Conservation (phyloP, 64 coral and sea anemone species). For the Acropora yongei region DNA sequence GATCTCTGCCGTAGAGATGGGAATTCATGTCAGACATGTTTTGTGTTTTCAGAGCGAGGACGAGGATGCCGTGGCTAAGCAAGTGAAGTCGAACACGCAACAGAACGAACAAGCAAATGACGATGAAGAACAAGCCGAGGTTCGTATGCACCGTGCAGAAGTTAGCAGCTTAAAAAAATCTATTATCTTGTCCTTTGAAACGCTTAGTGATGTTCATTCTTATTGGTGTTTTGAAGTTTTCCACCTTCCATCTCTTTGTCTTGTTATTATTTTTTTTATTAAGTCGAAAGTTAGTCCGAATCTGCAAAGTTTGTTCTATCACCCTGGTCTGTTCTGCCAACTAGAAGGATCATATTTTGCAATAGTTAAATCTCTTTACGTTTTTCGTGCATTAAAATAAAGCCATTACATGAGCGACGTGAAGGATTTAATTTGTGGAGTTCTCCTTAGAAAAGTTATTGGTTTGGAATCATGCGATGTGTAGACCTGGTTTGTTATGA, state of each 20-base stretch:
- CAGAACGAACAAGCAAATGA: conserved; percentile 69
- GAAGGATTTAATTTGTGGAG: background rate
- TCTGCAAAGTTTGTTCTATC: background rate
- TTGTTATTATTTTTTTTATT: too few relatives aligned
- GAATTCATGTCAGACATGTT: background rate
- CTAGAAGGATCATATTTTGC: conserved; percentile 15
- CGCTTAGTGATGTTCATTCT: background rate
- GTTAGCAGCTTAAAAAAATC: background rate
- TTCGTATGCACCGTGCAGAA: background rate
- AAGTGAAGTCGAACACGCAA: conserved; percentile 60
- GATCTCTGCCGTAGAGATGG: background rate
- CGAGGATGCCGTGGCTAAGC: conserved; percentile 43
- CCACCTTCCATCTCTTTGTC: background rate
- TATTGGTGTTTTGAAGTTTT: conserved; percentile 4
- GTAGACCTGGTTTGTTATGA: background rate
- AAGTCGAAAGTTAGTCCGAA: too few relatives aligned
- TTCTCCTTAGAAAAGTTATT: conserved; percentile 1
- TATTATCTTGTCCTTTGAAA: background rate
- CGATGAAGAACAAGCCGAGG: conserved; percentile 42
- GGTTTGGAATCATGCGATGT: too few relatives aligned
- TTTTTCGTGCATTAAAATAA: conserved; percentile 7
- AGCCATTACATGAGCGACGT: background rate
- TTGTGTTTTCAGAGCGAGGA: conserved; percentile 58
- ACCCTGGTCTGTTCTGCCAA: background rate
- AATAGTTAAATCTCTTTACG: background rate